Evolutionary conservation across 2,888 invertebrate species (phyloP), one percentile per base, ranked within the genome.

Genomic region (Oscheius onirici): DNA sequence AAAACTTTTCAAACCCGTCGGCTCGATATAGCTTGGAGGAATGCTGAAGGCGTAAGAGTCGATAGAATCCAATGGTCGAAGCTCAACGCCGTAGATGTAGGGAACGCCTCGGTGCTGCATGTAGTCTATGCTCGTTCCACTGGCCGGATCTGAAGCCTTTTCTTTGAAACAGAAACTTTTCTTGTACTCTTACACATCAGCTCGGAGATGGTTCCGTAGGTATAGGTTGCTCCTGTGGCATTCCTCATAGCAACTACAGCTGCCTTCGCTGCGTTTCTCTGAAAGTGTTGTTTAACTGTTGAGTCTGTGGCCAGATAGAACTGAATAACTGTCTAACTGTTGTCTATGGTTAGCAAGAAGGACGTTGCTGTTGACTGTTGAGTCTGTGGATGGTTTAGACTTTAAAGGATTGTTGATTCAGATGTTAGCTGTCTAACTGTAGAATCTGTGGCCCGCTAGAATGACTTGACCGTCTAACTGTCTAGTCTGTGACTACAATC

Each of bases 91-190:
- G 70, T 84, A 84, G 52, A 85, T 84, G 73, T 85, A 87, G 8
- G 87, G 86, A 3, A 87, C 83, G 2, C 82, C 83, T 15, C 73
- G 73, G 51, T 80, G 75, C 63, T 86, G 86, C 82, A 84, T 79
- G 74, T 77, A 87, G 65, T 87, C 86, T 60, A 87, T 86, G 46
- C 78, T 79, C 0, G 87, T 87, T 20, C 87, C 87, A 8, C 84
- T 83, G 8, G 87, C 87, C 8, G 85, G 85, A 67, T 86, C 85
- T 86, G 58, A 24, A 83, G 28, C 51, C 13, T n/a, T 5, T 13
- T 20, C 28, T 28, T 15, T 5, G 22, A 24, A 24, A 54, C 3
- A 22, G 17, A 0, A 11, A n/a, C n/a, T 60, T 61, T 28, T 20
- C 5, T 13, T 52, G 10, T 40, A 17, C 15, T 17, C 83, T 72